Evolutionary conservation across 2,888 invertebrate species (phyloP).

Genomic region (Megastigmus dorsalis): DNA sequence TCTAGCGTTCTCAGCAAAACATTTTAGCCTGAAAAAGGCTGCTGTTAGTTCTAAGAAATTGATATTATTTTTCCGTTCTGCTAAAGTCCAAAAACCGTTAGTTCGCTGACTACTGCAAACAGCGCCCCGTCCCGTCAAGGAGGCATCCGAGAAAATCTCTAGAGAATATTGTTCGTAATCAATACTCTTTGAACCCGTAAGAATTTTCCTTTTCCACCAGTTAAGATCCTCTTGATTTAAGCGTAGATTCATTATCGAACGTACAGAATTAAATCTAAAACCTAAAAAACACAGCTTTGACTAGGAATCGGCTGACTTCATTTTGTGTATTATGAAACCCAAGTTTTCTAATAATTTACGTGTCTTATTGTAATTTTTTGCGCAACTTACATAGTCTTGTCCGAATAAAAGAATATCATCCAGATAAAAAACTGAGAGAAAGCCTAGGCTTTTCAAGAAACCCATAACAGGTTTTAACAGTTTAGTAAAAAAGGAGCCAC

Average conservation of each 20-base stretch:
- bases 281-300: background rate
- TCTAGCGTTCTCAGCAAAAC: too few species aligned
- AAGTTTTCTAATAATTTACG: background rate
- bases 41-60: too few species aligned
- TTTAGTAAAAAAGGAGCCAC: background rate
- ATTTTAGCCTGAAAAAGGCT: too few species aligned
- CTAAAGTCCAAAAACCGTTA: too few species aligned
- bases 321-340: background rate
- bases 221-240: background rate
- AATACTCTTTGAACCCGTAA: background rate
- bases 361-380: too few species aligned
- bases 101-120: too few species aligned
- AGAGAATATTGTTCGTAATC: background rate
- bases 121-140: background rate
- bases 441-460: background rate
- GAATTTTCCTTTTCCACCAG: background rate
- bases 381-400: too few species aligned
- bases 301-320: background rate
- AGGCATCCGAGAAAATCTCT: background rate
- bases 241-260: background rate
- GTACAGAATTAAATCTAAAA: background rate
- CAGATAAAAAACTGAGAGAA: background rate
- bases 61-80: too few species aligned
- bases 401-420: slow-evolving; percentile 4
- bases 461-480: background rate